phyloP scores from a whole-genome alignment of 2,888 invertebrate species.

The Tethea ocularis region DNA sequence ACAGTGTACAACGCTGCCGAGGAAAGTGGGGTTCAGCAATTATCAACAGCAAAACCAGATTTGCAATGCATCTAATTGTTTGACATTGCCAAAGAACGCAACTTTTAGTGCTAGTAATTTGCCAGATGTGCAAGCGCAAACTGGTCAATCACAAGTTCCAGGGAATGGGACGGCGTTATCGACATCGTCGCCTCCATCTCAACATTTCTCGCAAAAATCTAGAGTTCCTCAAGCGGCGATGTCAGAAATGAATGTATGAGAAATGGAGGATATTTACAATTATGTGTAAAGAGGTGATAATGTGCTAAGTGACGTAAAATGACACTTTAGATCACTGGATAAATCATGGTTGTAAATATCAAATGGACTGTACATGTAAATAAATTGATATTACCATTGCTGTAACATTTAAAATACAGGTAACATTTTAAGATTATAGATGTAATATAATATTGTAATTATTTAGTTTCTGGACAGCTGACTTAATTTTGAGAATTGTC shows the following conservation, averaged over 20 bases:
- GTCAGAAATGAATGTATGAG: slow-evolving; percentile 96
- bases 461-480: not conserved
- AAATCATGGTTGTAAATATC: slow-evolving; percentile 80
- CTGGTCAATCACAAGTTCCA: slow-evolving; percentile 69
- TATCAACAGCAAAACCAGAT: slow-evolving; percentile 74
- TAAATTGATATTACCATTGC: slow-evolving; percentile 43
- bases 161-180: slow-evolving; percentile 68
- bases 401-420: slow-evolving; percentile 49
- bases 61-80: slow-evolving; percentile 78
- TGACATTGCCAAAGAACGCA: slow-evolving; percentile 86
- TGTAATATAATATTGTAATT: slow-evolving; percentile 25
- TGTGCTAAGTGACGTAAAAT: slow-evolving; percentile 40
- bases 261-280: slow-evolving; percentile 84
- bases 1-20: slow-evolving; percentile 77
- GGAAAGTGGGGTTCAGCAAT: slow-evolving; percentile 74
- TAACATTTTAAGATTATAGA: slow-evolving; percentile 52
- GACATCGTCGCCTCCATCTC: slow-evolving; percentile 71
- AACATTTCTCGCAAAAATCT: slow-evolving; percentile 78
- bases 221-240: slow-evolving; percentile 91
- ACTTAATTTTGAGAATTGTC: not conserved
- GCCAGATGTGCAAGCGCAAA: slow-evolving; percentile 80
- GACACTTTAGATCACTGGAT: slow-evolving; percentile 59
- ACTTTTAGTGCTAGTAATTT: slow-evolving; percentile 75
- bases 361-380: slow-evolving; percentile 49
- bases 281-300: slow-evolving; percentile 76